Evolutionary conservation across 2,888 invertebrate genomes (phyloP).

Genomic region (Troglohyphantes excavatus): DNA sequence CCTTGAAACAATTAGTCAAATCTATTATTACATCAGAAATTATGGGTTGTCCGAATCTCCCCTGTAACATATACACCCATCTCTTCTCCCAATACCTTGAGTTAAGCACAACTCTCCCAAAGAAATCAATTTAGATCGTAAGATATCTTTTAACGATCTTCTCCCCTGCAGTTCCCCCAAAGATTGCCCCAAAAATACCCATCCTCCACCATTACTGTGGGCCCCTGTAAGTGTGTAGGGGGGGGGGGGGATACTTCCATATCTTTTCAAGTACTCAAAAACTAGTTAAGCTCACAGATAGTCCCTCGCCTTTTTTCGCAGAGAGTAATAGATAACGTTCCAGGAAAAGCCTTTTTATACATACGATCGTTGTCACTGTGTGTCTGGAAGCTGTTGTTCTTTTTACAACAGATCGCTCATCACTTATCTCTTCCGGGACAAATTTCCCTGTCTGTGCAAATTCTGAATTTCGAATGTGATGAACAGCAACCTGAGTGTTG

Average conservation of each 20-base stretch:
- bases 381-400: not conserved
- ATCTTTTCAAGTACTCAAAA: conserved; percentile 45
- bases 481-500: not conserved
- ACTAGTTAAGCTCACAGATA: conserved; percentile 37
- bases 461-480: not conserved
- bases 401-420: not conserved
- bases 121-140: conserved; percentile 52
- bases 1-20: not conserved
- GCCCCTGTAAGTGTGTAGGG: conserved; percentile 45
- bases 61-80: not conserved
- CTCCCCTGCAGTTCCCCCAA: not conserved
- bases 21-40: not conserved
- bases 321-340: not conserved
- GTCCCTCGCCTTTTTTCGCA: not conserved
- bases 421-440: not conserved
- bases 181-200: conserved; percentile 34
- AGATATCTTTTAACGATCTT: conserved; percentile 35
- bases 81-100: not conserved
- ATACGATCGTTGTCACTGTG: not conserved
- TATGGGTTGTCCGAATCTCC: not conserved
- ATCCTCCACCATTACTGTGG: conserved; percentile 16
- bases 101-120: not conserved
- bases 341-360: not conserved
- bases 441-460: not conserved
- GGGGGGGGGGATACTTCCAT: conserved; percentile 1